These are phyloP conservation scores for Myotis findleyi DNA, from an alignment of 2,797 vertebrate species.

Conservation along the genomic window DNA sequence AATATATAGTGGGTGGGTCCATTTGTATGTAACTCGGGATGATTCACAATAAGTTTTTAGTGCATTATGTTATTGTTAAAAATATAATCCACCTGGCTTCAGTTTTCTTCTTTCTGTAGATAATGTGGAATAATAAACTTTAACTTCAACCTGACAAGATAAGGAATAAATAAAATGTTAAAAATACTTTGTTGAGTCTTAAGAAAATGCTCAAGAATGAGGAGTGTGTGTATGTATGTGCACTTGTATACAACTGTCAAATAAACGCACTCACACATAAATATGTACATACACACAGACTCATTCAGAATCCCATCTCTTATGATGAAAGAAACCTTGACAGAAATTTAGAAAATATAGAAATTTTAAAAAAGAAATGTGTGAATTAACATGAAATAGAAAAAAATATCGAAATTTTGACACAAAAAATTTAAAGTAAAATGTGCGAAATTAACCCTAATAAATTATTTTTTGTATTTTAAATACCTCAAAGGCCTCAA, in stretches of 20 bases:
- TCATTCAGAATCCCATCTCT: background rate
- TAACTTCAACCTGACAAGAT: background rate
- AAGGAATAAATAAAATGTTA: background rate
- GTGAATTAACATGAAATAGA: background rate
- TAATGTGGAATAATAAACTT: background rate
- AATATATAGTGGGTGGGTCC: background rate
- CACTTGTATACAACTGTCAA: background rate
- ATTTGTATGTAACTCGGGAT: background rate
- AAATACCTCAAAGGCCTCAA: background rate
- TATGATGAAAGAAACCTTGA: background rate
- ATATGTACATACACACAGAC: background rate
- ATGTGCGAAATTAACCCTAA: background rate
- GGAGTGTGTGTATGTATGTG: background rate
- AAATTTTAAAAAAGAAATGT: background rate
- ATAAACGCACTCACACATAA: background rate
- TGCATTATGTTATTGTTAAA: background rate
- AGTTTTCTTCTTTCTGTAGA: background rate
- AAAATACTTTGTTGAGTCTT: background rate
- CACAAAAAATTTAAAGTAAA: background rate
- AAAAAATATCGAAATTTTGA: background rate
- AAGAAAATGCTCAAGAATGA: background rate
- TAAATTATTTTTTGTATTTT: background rate
- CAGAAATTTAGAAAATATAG: background rate
- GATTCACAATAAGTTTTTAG: background rate
- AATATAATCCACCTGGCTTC: background rate